Base-by-base conservation (phyloP, 2,113 vertebrate species). In the Glareola pratincola region DNA sequence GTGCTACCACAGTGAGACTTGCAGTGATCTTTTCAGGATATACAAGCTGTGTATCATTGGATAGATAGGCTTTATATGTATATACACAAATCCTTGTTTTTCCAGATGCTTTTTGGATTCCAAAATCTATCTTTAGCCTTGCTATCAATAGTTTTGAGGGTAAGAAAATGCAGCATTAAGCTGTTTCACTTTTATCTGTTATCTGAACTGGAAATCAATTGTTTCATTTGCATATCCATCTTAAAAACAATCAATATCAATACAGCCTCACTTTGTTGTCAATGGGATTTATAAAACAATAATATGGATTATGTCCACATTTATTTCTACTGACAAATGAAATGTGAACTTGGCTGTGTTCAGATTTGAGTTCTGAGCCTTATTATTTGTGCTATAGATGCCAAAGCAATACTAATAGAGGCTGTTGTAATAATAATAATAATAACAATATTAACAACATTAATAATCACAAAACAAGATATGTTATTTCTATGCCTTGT, bases 161-260 rank as follows among this genome's bases (percentile, higher is more conserved):
- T 54, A 63, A 83, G 74, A 94, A 96, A 96, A 88, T 68, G 37
- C 57, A 78, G 56, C 59, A 75, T 92, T 88, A 90, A 94, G 53
- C 54, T 76, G 9, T 88, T 86, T 78, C 23, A 9, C 30, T 83
- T 71, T 50, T 76, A 27, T 90, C 47, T 77, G 56, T 89, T 71
- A 82, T 37, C 48, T 8, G 4, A 75, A 84, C 43, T 69, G 53
- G 73, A 90, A 95, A 91, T 89, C 69, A 80, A 85, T 77, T 71
- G 12, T 79, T 93, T 88, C 27, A 67, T 88, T 94, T 94, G 51
- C 67, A 41, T 93, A 83, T 64, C 29, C 45, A 30, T 71, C 45
- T 83, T 56, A 67, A 91, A 89, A 92, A 62, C 39, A 93, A 73
- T 94, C 93, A 66, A 63, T 94, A 69, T 94, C 94, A 66, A 63